These are phyloP conservation scores for Metallyticus violacea DNA, from an alignment of 2,888 invertebrate genomes.

Conservation along the genomic window DNA sequence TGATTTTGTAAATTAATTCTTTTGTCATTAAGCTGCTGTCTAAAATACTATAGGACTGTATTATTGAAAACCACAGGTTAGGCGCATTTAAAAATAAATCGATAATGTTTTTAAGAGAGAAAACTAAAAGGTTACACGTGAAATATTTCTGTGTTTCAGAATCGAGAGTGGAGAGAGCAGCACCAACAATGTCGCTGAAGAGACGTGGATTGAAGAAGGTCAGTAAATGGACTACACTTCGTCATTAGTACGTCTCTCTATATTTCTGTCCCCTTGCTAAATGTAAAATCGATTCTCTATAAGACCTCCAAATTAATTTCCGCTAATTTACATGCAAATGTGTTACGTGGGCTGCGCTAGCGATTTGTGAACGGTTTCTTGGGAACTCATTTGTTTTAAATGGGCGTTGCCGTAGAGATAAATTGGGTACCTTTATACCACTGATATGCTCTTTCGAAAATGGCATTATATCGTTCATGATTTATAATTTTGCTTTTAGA, in stretches of 20 bases:
- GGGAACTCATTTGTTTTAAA: neutral
- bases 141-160: neutral
- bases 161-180: neutral
- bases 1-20: no score
- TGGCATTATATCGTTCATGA: neutral
- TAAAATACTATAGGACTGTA: no score
- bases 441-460: neutral
- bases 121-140: neutral
- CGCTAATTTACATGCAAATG: neutral
- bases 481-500: neutral
- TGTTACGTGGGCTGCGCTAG: neutral
- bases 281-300: neutral
- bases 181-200: neutral
- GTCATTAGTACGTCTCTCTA: neutral
- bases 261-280: neutral
- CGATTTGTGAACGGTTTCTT: neutral
- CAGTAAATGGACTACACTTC: neutral
- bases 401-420: no score
- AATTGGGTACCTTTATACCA: no score
- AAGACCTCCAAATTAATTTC: neutral
- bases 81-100: no score
- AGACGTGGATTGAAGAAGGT: neutral
- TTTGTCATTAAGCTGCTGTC: no score
- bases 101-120: no score
- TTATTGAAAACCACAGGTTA: no score